Evolutionary conservation across 1,140 invertebrate species (phyloP).

Genomic region (Pissodes strobi): DNA sequence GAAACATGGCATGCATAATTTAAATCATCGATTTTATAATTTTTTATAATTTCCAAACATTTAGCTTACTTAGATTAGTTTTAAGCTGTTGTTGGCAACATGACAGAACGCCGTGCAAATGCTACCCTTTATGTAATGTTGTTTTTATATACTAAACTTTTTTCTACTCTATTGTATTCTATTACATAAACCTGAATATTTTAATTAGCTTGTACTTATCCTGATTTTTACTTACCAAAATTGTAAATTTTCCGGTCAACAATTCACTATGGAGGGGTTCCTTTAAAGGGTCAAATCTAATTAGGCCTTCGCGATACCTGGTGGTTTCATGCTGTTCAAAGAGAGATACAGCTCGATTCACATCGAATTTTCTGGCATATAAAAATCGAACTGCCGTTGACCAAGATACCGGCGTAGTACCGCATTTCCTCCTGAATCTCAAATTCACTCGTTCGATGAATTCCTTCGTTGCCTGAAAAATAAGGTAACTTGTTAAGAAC

Average conservation of each 20-base stretch:
- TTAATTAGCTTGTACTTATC: no score
- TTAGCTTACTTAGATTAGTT: no score
- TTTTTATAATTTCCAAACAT: no score
- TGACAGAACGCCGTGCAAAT: no score
- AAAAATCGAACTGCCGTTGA: slow-evolving; percentile 93
- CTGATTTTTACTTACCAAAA: slow-evolving; percentile 85
- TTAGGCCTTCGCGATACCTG: slow-evolving; percentile 81
- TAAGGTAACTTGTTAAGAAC: no score
- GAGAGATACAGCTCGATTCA: slow-evolving; percentile 81
- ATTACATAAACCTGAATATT: no score
- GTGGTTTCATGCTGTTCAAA: slow-evolving; percentile 91
- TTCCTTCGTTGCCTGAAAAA: slow-evolving; percentile 75
- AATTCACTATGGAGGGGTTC: slow-evolving; percentile 86
- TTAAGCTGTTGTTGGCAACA: no score
- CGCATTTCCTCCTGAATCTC: slow-evolving; percentile 63
- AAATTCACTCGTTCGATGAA: slow-evolving; percentile 77
- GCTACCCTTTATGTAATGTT: no score
- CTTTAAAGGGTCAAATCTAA: slow-evolving; percentile 76
- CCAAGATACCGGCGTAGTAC: slow-evolving; percentile 65
- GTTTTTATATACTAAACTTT: no score
- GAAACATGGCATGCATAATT: no score
- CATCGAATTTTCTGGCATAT: slow-evolving; percentile 93
- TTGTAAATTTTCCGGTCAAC: slow-evolving; percentile 93
- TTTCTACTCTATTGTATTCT: no score
- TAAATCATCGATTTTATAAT: no score